phyloP scores from a whole-genome alignment of 37 sponge, comb jelly and placozoan species.

The Mnemiopsis leidyi region DNA sequence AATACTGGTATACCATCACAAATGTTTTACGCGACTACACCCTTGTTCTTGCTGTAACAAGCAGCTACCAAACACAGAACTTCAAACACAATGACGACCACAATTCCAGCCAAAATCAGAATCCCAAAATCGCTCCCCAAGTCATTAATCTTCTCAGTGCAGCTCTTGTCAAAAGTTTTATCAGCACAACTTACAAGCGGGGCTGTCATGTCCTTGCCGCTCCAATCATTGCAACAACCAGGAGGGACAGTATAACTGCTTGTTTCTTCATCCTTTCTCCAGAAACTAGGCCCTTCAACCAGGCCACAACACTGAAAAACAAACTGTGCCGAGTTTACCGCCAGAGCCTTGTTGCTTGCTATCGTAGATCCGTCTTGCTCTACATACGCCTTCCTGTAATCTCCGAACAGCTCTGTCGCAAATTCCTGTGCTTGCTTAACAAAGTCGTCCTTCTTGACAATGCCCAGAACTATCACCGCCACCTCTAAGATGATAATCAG shows the following conservation, averaged over 20 bases:
- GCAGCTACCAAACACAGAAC: constrained; percentile 6
- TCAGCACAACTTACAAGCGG: neutral
- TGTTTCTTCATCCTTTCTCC: too few species aligned
- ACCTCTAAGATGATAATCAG: neutral
- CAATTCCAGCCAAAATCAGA: neutral
- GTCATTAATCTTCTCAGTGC: neutral
- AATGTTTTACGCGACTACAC: too few species aligned
- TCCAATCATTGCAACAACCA: neutral
- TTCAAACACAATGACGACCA: neutral
- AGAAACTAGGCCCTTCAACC: neutral
- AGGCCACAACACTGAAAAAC: neutral
- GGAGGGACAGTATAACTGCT: neutral
- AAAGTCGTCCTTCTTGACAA: neutral
- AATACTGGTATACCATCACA: too few species aligned
- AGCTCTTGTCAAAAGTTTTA: neutral
- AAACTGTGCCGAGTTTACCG: neutral
- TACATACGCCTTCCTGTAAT: neutral
- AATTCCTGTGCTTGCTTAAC: neutral
- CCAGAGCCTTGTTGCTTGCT: too few species aligned
- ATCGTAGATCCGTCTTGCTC: too few species aligned
- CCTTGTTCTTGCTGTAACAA: constrained; percentile 12
- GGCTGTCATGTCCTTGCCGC: neutral
- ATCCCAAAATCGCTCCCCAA: neutral
- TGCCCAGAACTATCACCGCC: neutral
- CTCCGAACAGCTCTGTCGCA: neutral